Conservation (phyloP, 1,140 invertebrate genomes). For the Bombus soroeensis region DNA sequence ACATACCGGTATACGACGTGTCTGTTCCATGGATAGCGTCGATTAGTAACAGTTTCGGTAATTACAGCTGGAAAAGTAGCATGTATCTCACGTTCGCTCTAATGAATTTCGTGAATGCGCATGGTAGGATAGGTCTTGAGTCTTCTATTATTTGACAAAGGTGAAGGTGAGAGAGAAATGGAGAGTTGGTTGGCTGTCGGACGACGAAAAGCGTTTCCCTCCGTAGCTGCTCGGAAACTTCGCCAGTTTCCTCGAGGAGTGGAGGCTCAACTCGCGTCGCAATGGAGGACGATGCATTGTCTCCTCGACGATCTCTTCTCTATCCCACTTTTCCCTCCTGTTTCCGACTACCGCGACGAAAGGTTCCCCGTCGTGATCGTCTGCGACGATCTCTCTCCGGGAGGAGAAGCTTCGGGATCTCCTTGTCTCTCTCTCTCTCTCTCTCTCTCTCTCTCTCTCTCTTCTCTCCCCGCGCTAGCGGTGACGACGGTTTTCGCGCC, state of each 20-base stretch:
- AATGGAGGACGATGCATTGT: slow-evolving; percentile 55
- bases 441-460: too few relatives aligned
- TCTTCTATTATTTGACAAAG: background rate
- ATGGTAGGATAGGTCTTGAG: background rate
- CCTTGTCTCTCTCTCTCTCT: background rate
- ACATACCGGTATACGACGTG: background rate
- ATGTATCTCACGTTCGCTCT: background rate
- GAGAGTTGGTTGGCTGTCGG: background rate
- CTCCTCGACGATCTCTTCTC: slow-evolving; percentile 53
- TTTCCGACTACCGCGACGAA: background rate
- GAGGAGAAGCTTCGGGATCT: slow-evolving; percentile 32
- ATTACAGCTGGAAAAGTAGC: background rate
- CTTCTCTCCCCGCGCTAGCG: background rate
- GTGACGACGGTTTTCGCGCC: slow-evolving; percentile 42
- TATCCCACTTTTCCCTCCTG: slow-evolving; percentile 14
- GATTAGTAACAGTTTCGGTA: background rate
- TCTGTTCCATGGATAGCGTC: too few relatives aligned
- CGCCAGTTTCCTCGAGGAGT: background rate
- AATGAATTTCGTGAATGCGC: slow-evolving; percentile 5
- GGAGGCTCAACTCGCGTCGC: slow-evolving; percentile 29
- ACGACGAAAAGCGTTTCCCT: background rate
- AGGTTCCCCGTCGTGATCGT: background rate
- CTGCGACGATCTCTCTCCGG: background rate
- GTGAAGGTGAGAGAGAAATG: background rate
- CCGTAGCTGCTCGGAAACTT: slow-evolving; percentile 3